phyloP scores from a whole-genome alignment of 2,888 invertebrate species.

The Ectropis crepuscularia region DNA sequence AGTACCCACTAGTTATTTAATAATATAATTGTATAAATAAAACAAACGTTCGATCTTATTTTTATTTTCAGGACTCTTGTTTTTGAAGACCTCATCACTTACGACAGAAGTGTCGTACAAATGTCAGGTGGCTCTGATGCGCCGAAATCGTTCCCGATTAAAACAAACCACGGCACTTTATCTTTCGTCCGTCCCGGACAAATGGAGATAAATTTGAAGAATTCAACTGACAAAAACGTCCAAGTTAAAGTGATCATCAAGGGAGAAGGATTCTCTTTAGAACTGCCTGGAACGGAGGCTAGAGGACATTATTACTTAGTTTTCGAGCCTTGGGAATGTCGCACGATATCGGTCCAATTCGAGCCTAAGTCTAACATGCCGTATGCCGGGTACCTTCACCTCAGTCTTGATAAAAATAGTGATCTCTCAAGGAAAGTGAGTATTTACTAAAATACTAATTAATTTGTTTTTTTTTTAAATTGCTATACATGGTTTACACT shows the following conservation, averaged over 20 bases:
- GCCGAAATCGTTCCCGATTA: constrained; percentile 68
- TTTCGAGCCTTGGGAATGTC: constrained; percentile 67
- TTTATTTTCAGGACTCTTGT: constrained; percentile 59
- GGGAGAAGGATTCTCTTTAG: constrained; percentile 74
- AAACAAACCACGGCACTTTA: constrained; percentile 64
- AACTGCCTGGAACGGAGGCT: constrained; percentile 64
- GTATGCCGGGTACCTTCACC: constrained; percentile 60
- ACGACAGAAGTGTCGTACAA: constrained; percentile 57
- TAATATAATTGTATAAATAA: background rate
- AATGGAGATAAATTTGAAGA: constrained; percentile 74
- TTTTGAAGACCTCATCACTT: constrained; percentile 65
- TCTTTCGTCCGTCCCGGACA: constrained; percentile 71
- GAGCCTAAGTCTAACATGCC: constrained; percentile 59
- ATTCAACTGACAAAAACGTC: constrained; percentile 64
- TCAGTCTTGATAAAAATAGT: constrained; percentile 68
- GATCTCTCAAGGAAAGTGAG: constrained; percentile 69
- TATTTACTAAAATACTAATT: background rate
- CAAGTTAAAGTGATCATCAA: constrained; percentile 67
- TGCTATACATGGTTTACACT: too few relatives aligned
- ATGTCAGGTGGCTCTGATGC: constrained; percentile 62
- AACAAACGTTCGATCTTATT: background rate
- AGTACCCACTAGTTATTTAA: too few relatives aligned
- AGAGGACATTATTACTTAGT: constrained; percentile 63
- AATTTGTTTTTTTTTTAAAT: background rate
- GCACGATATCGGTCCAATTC: constrained; percentile 65